phyloP scores from a whole-genome alignment of 2,797 vertebrate genomes.

The Synaphobranchus kaupii region DNA sequence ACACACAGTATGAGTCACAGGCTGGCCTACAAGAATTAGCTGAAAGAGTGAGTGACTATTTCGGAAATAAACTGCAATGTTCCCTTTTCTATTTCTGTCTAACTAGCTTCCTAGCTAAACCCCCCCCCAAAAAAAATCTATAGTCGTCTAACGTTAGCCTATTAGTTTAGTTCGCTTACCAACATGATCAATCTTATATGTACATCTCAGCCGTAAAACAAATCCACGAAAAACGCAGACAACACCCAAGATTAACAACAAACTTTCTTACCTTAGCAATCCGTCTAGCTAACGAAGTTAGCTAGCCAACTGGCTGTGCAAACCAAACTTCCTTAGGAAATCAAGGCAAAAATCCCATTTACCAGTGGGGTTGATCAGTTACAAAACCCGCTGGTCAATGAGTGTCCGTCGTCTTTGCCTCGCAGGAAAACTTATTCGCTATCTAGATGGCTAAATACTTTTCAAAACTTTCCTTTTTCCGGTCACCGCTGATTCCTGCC shows the following conservation, averaged over 20 bases:
- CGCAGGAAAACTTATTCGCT: neutral
- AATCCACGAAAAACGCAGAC: neutral
- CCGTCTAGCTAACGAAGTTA: conserved; percentile 32
- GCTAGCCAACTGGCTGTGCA: conserved; percentile 47
- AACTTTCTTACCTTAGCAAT: conserved; percentile 43
- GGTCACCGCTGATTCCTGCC: conserved; percentile 52
- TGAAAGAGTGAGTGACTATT: neutral
- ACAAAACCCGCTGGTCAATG: neutral
- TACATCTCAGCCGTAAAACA: neutral
- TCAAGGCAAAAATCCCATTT: conserved; percentile 47
- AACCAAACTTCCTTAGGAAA: conserved; percentile 57
- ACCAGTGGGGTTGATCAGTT: neutral
- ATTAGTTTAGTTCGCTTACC: neutral
- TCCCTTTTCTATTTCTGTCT: neutral
- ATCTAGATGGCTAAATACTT: neutral
- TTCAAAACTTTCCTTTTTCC: conserved; percentile 27
- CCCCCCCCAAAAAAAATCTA: neutral
- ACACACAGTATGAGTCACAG: neutral
- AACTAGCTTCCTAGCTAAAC: neutral
- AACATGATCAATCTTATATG: neutral
- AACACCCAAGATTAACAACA: conserved; percentile 47
- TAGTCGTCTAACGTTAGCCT: neutral
- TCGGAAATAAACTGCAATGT: conserved; percentile 16
- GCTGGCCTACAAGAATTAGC: conserved; percentile 14
- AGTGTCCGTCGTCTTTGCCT: neutral